Evolutionary conservation across 2,113 vertebrate species (phyloP), one percentile per base, ranked within the genome.

Genomic region (Zeus faber): DNA sequence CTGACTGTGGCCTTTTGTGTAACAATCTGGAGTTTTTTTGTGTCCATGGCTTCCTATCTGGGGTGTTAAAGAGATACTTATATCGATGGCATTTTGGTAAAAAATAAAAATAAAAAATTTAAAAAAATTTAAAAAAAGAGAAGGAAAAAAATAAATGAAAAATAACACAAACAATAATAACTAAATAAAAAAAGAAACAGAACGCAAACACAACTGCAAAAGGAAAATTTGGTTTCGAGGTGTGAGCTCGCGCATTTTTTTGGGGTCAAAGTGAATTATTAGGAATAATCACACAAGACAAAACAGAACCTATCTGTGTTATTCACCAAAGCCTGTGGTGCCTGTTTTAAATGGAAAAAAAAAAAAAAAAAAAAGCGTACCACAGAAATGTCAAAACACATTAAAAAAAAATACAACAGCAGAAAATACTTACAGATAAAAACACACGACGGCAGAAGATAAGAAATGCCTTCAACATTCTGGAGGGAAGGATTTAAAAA

Each of bases 251-350:
- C n/a, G n/a, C n/a, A n/a, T 37, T 37, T 4, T 14, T 13, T 14
- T 37, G 13, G 13, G 3, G 33, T 37, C 33, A 3, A 37, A 14
- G 33, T 10, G 67, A 21, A 25, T n/a, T n/a, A 9, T 13, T 24
- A 5, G 24, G 39, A 74, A 51, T 65, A 87, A 84, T 5, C 22
- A 65, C 79, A 14, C 13, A 45, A 41, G 27, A 49, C 40, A 52
- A 75, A 78, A 78, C 44, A 82, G 85, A 77, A 89, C 81, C 83
- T 89, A 92, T 87, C 85, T 91, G 82, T 87, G 87, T 83, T 89
- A 84, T 87, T 92, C 92, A 91, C 93, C 93, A 95, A 95, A 96
- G 92, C 92, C 91, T 90, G 89, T 85, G 91, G 92, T 92, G 91
- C 92, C 91, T 92, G 85, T 89, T 89, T 91, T 87, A 83, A 81